phyloP scores from a whole-genome alignment of 2,113 vertebrate species.

The Neoarius graeffei region DNA sequence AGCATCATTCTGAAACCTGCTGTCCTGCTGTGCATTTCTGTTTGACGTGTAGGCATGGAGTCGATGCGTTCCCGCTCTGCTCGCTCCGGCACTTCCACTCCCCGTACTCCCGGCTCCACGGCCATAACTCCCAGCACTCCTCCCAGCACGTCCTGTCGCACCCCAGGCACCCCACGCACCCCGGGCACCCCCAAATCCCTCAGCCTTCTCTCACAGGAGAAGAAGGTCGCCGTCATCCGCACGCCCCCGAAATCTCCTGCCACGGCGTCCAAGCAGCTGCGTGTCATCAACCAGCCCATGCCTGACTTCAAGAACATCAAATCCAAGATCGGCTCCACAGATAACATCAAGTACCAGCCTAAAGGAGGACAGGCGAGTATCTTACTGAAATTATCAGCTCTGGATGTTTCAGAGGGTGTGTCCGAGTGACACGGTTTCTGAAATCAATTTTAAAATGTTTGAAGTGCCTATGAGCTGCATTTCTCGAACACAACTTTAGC shows the following conservation, averaged over 20 bases:
- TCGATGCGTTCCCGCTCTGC: constrained; percentile 88
- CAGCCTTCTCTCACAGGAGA: constrained; percentile 90
- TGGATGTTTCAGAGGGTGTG: background rate
- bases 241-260: constrained; percentile 96
- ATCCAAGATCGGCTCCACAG: constrained; percentile 96
- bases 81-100: constrained; percentile 94
- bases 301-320: constrained; percentile 97
- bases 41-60: constrained; percentile 76
- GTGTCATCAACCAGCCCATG: constrained; percentile 91
- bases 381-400: background rate
- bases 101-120: constrained; percentile 90
- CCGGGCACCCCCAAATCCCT: constrained; percentile 91
- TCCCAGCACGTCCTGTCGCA: constrained; percentile 91
- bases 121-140: constrained; percentile 94
- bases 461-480: background rate
- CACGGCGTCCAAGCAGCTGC: constrained; percentile 90
- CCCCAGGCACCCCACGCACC: constrained; percentile 87
- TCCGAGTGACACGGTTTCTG: background rate
- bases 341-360: constrained; percentile 98
- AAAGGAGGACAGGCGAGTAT: constrained; percentile 92
- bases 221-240: constrained; percentile 91
- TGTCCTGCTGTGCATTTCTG: no score
- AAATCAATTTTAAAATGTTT: background rate
- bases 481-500: background rate
- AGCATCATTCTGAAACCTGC: background rate